Conservation (phyloP, 2,888 invertebrate genomes). For the Druceiella hillmani region DNA sequence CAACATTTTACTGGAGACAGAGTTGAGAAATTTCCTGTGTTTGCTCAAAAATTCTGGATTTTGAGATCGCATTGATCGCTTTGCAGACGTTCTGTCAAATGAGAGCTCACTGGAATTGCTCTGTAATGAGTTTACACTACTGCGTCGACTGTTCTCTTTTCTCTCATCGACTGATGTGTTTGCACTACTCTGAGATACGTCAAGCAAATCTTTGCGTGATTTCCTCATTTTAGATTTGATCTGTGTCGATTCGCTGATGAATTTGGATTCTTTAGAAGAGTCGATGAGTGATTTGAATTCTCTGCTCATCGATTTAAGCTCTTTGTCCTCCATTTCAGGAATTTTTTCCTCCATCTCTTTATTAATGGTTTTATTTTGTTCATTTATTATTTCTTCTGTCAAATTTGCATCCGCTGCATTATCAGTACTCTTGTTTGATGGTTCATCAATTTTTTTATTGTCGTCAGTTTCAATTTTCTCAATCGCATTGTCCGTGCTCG, state of each 20-base stretch:
- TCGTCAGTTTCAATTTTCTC: too few relatives aligned
- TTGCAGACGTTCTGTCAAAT: slow-evolving; percentile 32
- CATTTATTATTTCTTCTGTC: too few relatives aligned
- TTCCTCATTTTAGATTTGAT: slow-evolving; percentile 47
- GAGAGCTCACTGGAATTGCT: slow-evolving; percentile 40
- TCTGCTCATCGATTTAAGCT: slow-evolving; percentile 38
- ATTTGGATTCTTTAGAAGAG: slow-evolving; percentile 63
- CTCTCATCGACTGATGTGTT: slow-evolving; percentile 40
- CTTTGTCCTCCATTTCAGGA: slow-evolving; percentile 1
- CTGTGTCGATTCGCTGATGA: slow-evolving; percentile 54
- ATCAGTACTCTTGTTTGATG: too few relatives aligned
- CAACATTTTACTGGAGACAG: slow-evolving; percentile 39
- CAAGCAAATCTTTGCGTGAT: slow-evolving; percentile 41
- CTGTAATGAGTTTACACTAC: slow-evolving; percentile 36
- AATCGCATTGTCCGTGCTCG: too few relatives aligned
- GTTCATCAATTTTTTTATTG: too few relatives aligned
- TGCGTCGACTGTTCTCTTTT: slow-evolving; percentile 32
- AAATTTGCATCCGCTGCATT: too few relatives aligned
- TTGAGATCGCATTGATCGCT: slow-evolving; percentile 56
- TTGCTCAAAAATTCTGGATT: slow-evolving; percentile 59
- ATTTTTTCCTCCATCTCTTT: not conserved
- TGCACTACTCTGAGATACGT: slow-evolving; percentile 39
- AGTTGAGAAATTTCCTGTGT: slow-evolving; percentile 55
- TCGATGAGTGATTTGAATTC: slow-evolving; percentile 60
- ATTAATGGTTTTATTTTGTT: too few relatives aligned